Conservation (phyloP, 2,888 invertebrate species). For the Lasiommata megera region DNA sequence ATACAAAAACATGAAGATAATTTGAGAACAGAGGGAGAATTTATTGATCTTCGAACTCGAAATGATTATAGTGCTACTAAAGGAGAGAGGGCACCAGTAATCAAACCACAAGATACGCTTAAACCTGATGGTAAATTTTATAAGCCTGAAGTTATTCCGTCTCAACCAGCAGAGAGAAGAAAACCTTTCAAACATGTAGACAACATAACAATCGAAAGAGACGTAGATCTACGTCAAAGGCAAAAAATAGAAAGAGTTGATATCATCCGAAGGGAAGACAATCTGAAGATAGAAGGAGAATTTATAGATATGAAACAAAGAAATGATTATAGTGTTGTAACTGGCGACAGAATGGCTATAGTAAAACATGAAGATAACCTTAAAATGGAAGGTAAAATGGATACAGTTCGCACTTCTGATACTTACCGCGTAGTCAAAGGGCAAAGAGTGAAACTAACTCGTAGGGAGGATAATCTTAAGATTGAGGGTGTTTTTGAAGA, state of each 20-base stretch:
- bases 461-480: slow-evolving; percentile 80
- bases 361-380: slow-evolving; percentile 84
- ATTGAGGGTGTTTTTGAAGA: slow-evolving; percentile 85
- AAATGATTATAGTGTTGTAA: slow-evolving; percentile 76
- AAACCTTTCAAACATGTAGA: slow-evolving; percentile 80
- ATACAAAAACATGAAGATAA: slow-evolving; percentile 82
- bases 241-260: slow-evolving; percentile 81
- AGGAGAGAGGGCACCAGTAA: slow-evolving; percentile 83
- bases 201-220: slow-evolving; percentile 80
- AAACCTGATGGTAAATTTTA: slow-evolving; percentile 82
- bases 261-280: slow-evolving; percentile 83
- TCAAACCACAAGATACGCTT: slow-evolving; percentile 84
- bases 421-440: slow-evolving; percentile 79
- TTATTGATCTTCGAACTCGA: slow-evolving; percentile 70
- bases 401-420: slow-evolving; percentile 75
- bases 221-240: slow-evolving; percentile 52
- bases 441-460: slow-evolving; percentile 77
- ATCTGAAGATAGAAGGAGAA: slow-evolving; percentile 82
- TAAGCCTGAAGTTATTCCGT: slow-evolving; percentile 71
- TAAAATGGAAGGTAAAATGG: slow-evolving; percentile 83
- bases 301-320: slow-evolving; percentile 79
- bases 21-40: slow-evolving; percentile 78
- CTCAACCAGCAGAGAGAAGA: slow-evolving; percentile 80
- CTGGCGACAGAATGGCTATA: slow-evolving; percentile 74
- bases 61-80: slow-evolving; percentile 78